A percentile compares a stretch with the other conserved stretches of the same genome.
phyloP scores from a whole-genome alignment of 2,888 invertebrate genomes.

The Ecliptopera silaceata region DNA sequence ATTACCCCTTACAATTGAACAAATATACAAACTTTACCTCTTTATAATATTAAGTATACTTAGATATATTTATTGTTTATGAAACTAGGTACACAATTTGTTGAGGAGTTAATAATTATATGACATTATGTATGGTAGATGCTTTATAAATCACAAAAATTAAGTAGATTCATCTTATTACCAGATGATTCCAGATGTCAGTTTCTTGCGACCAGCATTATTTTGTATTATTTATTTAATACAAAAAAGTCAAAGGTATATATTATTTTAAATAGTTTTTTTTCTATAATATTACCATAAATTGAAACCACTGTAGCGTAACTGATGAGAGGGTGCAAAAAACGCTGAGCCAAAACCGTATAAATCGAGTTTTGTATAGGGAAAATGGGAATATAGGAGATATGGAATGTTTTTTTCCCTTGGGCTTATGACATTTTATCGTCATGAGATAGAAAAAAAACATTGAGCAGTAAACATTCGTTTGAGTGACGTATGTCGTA shows the following conservation, averaged over 20 bases:
- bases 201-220: too few species aligned
- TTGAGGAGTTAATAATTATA: too few species aligned
- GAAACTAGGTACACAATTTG: too few species aligned
- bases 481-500: constrained; percentile 1
- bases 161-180: too few species aligned
- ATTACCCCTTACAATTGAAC: too few species aligned
- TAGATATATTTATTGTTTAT: too few species aligned
- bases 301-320: constrained; percentile 15
- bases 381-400: constrained; percentile 13
- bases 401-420: constrained; percentile 23
- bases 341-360: constrained; percentile 23
- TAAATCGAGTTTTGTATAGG: constrained; percentile 24
- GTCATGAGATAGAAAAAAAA: constrained; percentile 19
- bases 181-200: too few species aligned
- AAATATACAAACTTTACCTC: neutral
- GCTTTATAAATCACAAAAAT: too few species aligned
- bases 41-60: neutral
- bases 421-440: constrained; percentile 15
- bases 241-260: too few species aligned
- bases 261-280: neutral
- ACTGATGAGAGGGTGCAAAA: constrained; percentile 21
- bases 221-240: too few species aligned
- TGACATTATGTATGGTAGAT: too few species aligned
- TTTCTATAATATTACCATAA: constrained; percentile 7
- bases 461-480: constrained; percentile 2